phyloP scores from a whole-genome alignment of 2,888 invertebrate species.

The Caenorhabditis sulstoni region DNA sequence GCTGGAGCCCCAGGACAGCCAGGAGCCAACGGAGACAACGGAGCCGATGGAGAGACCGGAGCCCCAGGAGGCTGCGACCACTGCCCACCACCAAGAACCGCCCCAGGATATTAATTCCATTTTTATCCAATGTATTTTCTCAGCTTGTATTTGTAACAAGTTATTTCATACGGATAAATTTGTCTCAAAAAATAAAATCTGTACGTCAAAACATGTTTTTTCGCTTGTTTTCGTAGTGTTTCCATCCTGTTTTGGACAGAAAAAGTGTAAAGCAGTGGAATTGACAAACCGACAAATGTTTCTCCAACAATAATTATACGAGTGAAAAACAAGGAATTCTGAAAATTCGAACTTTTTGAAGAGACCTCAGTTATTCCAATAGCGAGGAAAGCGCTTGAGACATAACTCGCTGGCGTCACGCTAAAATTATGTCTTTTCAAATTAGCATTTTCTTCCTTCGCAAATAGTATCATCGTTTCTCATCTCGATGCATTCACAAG shows the following conservation, averaged over 20 bases:
- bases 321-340: too few relatives aligned
- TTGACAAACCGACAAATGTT: background rate
- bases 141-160: constrained; percentile 49
- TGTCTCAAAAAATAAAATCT: constrained; percentile 51
- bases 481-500: constrained; percentile 50
- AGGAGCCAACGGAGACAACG: constrained; percentile 69
- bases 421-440: constrained; percentile 33
- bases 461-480: constrained; percentile 24
- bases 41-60: constrained; percentile 73
- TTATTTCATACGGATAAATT: constrained; percentile 52
- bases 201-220: constrained; percentile 7
- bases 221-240: too few relatives aligned
- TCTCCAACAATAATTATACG: too few relatives aligned
- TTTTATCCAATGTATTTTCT: constrained; percentile 56
- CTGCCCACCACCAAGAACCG: constrained; percentile 76
- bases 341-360: too few relatives aligned
- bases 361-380: too few relatives aligned
- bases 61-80: constrained; percentile 74
- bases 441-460: constrained; percentile 23
- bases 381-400: too few relatives aligned
- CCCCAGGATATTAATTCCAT: constrained; percentile 74
- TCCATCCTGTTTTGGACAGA: too few relatives aligned
- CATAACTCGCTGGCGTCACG: constrained; percentile 28
- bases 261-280: background rate
- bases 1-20: constrained; percentile 71